Percentiles rank a stretch among this genome's conserved stretches.
Conservation (phyloP, 1,140 invertebrate species). For the Aleiodes sp. region DNA sequence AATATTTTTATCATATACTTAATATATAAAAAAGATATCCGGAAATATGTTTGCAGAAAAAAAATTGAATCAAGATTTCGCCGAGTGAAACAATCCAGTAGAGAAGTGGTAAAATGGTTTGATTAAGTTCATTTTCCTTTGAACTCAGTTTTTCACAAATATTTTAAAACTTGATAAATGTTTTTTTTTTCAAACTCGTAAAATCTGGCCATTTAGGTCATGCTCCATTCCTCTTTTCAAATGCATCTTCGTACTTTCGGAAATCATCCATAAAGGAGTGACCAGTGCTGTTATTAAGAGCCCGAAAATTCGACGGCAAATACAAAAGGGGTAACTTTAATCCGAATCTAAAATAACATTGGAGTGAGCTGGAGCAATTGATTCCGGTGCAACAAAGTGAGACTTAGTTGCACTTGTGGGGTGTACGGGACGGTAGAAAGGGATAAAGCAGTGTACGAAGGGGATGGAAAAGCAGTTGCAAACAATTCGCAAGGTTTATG, state of each 20-base stretch:
- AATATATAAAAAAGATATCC: too few species aligned
- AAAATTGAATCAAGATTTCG: too few species aligned
- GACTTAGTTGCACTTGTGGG: conserved; percentile 32
- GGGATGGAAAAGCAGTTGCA: conserved; percentile 34
- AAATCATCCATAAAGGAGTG: conserved; percentile 32
- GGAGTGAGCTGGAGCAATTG: conserved; percentile 42
- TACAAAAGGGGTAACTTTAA: conserved; percentile 48
- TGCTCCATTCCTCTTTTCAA: conserved; percentile 18
- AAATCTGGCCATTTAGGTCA: too few species aligned
- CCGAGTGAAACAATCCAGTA: too few species aligned
- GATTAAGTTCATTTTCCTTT: too few species aligned
- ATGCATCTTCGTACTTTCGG: conserved; percentile 24
- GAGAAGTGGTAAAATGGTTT: too few species aligned
- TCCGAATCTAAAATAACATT: conserved; percentile 55
- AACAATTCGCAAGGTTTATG: conserved; percentile 44
- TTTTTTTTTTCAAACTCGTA: too few species aligned
- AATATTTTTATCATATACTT: too few species aligned
- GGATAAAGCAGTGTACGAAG: conserved; percentile 11
- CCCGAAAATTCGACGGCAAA: conserved; percentile 38
- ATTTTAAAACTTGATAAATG: too few species aligned
- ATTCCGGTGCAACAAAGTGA: conserved; percentile 12
- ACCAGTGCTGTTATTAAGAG: conserved; percentile 33
- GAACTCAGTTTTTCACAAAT: too few species aligned
- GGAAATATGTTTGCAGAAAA: too few species aligned
- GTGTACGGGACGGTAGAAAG: neutral